Evolutionary conservation across 2,113 vertebrate genomes (phyloP).

Genomic region (Atherinomorus stipes): DNA sequence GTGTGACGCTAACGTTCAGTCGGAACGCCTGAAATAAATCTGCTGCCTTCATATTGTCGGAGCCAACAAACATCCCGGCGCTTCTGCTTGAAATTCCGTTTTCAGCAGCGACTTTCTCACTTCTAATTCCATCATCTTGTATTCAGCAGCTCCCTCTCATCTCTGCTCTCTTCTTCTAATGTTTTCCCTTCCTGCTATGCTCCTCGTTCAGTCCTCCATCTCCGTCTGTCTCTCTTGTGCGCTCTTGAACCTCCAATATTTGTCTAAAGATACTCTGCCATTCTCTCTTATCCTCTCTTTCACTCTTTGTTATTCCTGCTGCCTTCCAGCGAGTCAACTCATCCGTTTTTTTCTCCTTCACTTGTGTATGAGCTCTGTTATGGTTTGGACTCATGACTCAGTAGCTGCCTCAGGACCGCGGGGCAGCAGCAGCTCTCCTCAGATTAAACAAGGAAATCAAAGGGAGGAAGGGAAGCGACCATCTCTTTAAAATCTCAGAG

Average conservation of each 20-base stretch:
- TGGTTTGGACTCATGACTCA: conserved; percentile 37
- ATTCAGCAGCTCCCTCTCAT: conserved; percentile 56
- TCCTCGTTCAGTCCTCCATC: conserved; percentile 37
- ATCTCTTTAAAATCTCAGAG: background rate
- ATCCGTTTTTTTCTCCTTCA: conserved; percentile 1
- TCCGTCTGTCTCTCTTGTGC: conserved; percentile 49
- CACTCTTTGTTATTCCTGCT: conserved; percentile 14
- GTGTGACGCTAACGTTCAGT: background rate
- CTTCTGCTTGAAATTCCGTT: conserved; percentile 61
- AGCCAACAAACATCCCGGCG: conserved; percentile 6
- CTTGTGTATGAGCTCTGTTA: background rate
- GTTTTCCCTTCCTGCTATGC: conserved; percentile 43
- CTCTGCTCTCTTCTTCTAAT: conserved; percentile 55
- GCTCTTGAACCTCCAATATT: conserved; percentile 66
- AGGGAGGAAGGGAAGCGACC: background rate
- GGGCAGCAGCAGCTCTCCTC: background rate
- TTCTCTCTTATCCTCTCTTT: conserved; percentile 53
- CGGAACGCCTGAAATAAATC: conserved; percentile 20
- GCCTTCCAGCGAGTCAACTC: conserved; percentile 15
- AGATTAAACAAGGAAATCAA: conserved; percentile 27
- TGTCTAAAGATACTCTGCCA: conserved; percentile 53
- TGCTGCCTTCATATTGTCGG: conserved; percentile 16
- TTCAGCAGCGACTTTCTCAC: conserved; percentile 31
- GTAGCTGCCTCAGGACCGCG: conserved; percentile 13
- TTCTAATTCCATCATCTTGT: conserved; percentile 44